Percentiles rank a stretch among this genome's conserved stretches.
Conservation (phyloP, 2,113 vertebrate species). For the Planiliza haematocheilus region DNA sequence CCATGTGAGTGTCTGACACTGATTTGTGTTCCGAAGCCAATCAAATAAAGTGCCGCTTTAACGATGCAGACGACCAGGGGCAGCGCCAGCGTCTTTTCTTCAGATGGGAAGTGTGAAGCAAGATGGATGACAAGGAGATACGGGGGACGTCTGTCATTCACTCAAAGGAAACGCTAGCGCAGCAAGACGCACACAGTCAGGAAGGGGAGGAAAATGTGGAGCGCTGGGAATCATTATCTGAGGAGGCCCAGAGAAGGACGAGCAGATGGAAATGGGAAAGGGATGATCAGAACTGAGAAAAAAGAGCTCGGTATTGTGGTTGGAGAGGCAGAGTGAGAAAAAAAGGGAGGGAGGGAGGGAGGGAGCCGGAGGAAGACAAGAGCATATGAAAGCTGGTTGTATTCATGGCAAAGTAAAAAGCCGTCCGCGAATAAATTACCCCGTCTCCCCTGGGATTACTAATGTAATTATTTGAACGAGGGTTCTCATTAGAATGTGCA, state of each 20-base stretch:
- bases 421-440: conserved; percentile 75
- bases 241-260: conserved; percentile 36
- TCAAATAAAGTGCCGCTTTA: conserved; percentile 53
- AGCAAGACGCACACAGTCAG: conserved; percentile 20
- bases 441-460: conserved; percentile 78
- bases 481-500: conserved; percentile 77
- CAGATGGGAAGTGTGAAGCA: conserved; percentile 40
- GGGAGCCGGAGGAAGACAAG: conserved; percentile 32
- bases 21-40: conserved; percentile 50
- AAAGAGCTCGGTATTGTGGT: conserved; percentile 27
- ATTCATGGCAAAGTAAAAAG: conserved; percentile 77
- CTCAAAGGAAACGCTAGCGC: conserved; percentile 31
- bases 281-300: conserved; percentile 43
- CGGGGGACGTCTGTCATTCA: conserved; percentile 58
- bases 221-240: conserved; percentile 50
- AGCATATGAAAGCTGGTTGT: conserved; percentile 60
- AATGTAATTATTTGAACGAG: conserved; percentile 84
- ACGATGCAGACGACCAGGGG: conserved; percentile 22
- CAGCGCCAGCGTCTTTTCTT: conserved; percentile 47
- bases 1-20: conserved; percentile 34
- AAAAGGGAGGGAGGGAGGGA: conserved; percentile 17
- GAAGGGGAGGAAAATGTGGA: conserved; percentile 30
- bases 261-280: conserved; percentile 48
- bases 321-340: conserved; percentile 43
- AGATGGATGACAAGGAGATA: conserved; percentile 62